Conservation (phyloP, 2,113 vertebrate genomes). For the Gracilinanus agilis region DNA sequence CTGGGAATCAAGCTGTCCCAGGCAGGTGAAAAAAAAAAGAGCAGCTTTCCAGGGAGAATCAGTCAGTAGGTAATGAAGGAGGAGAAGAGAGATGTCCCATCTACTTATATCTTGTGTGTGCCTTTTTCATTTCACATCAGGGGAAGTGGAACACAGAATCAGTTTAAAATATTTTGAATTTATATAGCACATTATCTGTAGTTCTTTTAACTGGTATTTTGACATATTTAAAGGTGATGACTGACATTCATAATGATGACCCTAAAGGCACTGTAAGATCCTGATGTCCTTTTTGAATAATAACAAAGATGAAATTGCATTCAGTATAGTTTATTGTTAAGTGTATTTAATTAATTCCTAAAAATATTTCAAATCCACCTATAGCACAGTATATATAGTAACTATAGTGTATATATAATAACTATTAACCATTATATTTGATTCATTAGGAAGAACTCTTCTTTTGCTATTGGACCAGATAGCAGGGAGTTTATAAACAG, state of each 20-base stretch:
- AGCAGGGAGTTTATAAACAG: not conserved
- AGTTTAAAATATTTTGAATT: not conserved
- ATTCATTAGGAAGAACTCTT: not conserved
- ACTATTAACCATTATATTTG: not conserved
- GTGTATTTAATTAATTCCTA: not conserved
- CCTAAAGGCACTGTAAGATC: not conserved
- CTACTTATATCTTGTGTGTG: not conserved
- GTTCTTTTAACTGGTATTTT: not conserved
- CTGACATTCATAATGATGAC: not conserved
- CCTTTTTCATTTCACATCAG: not conserved
- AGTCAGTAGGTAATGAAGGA: fast-evolving
- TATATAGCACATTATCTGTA: not conserved
- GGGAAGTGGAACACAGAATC: not conserved
- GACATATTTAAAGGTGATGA: not conserved
- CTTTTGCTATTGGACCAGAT: not conserved
- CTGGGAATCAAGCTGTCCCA: not conserved
- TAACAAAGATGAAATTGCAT: not conserved
- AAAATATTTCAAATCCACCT: not conserved
- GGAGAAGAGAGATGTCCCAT: not conserved
- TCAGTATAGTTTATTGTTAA: not conserved
- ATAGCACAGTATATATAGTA: not conserved
- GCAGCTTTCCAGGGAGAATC: not conserved
- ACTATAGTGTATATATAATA: not conserved
- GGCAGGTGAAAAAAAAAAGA: not conserved
- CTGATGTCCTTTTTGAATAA: not conserved